phyloP scores from a whole-genome alignment of 2,888 invertebrate genomes.

The Buathra laborator region DNA sequence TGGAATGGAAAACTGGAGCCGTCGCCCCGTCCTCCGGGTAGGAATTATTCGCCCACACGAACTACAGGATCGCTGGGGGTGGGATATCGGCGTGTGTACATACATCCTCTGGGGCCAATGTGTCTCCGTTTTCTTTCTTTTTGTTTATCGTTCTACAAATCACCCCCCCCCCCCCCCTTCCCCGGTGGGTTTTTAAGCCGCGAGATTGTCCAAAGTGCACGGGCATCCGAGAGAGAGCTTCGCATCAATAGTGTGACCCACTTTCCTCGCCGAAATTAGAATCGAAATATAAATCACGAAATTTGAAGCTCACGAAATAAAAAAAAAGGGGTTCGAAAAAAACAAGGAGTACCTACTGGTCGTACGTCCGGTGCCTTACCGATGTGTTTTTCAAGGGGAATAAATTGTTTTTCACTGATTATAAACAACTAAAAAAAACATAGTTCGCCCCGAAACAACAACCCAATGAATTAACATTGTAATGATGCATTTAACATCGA shows the following conservation, averaged over 20 bases:
- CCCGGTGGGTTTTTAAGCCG: constrained; percentile 45
- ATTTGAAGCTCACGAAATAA: constrained; percentile 2
- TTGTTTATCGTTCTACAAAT: constrained; percentile 34
- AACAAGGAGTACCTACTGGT: not conserved
- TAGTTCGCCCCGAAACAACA: not conserved
- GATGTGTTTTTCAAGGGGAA: not conserved
- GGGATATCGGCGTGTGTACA: not conserved
- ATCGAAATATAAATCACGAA: constrained; percentile 58
- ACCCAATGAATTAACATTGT: not conserved
- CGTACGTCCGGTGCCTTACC: not conserved
- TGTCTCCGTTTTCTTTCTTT: constrained; percentile 39
- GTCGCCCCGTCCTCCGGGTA: constrained; percentile 11
- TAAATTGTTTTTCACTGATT: not conserved
- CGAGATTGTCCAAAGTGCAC: constrained; percentile 41
- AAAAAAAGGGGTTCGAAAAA: not conserved
- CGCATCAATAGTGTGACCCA: constrained; percentile 54
- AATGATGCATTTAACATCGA: not conserved
- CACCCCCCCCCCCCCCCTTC: not conserved
- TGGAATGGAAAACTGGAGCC: constrained; percentile 32
- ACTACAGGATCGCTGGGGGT: constrained; percentile 21
- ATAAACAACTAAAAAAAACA: too few relatives aligned
- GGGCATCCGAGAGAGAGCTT: constrained; percentile 1
- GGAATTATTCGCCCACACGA: constrained; percentile 46
- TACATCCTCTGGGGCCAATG: not conserved
- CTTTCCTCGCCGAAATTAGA: constrained; percentile 56